These are phyloP conservation scores for Geotria australis DNA, from an alignment of 2,797 vertebrate species.

Conservation along the genomic window DNA sequence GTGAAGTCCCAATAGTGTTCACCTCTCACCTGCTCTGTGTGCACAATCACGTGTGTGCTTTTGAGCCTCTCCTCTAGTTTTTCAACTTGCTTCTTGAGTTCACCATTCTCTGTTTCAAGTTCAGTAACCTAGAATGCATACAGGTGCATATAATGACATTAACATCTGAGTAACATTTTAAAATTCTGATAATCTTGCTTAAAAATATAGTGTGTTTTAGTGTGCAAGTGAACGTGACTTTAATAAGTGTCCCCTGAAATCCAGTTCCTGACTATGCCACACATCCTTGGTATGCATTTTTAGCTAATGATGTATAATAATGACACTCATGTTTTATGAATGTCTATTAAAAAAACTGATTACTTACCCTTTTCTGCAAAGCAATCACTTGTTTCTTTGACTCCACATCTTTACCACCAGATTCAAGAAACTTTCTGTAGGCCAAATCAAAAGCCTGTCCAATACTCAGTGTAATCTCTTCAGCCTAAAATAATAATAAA, in stretches of 20 bases:
- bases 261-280: too few relatives aligned
- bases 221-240: too few relatives aligned
- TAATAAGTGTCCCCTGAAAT: too few relatives aligned
- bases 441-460: not conserved
- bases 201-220: too few relatives aligned
- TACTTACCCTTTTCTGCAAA: not conserved
- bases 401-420: not conserved
- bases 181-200: too few relatives aligned
- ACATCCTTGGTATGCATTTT: too few relatives aligned
- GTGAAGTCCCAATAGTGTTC: too few relatives aligned
- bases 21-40: not conserved
- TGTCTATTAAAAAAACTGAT: too few relatives aligned
- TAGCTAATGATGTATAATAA: too few relatives aligned
- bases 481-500: not conserved
- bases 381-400: not conserved
- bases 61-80: not conserved
- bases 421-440: not conserved
- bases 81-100: not conserved
- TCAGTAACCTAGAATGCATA: not conserved
- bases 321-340: too few relatives aligned
- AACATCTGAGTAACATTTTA: too few relatives aligned
- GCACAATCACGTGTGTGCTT: not conserved
- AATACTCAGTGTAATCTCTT: not conserved
- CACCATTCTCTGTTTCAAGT: not conserved
- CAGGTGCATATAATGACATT: not conserved